phyloP scores from a whole-genome alignment of 2,113 vertebrate genomes.

The Proterorhinus semilunaris region DNA sequence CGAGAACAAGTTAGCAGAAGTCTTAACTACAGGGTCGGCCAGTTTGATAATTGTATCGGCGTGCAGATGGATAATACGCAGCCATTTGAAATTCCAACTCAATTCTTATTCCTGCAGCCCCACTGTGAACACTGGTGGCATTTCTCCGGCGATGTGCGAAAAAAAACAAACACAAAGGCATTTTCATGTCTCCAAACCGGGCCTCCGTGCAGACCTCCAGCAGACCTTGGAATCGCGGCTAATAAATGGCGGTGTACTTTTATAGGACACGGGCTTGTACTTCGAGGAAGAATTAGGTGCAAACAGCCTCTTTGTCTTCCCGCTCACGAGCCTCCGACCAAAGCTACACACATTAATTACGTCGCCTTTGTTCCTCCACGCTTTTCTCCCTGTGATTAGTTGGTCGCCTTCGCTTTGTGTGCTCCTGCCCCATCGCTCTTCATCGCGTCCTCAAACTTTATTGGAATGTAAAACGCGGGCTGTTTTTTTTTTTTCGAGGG shows the following conservation, averaged over 20 bases:
- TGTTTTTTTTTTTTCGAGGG: slow-evolving; percentile 24
- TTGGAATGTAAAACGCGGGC: slow-evolving; percentile 29
- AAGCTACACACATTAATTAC: slow-evolving; percentile 46
- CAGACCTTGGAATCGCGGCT: slow-evolving; percentile 35
- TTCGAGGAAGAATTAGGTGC: slow-evolving; percentile 25
- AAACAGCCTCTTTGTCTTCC: slow-evolving; percentile 44
- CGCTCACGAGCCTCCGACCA: slow-evolving; percentile 38
- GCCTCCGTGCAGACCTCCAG: slow-evolving; percentile 36
- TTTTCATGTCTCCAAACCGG: slow-evolving; percentile 15
- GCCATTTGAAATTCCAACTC: background rate
- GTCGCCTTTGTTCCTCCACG: slow-evolving; percentile 38
- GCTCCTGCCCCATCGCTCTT: slow-evolving; percentile 28
- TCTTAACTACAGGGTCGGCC: too few relatives aligned
- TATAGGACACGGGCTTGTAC: slow-evolving; percentile 29
- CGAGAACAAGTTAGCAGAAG: too few relatives aligned
- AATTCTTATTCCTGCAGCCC: background rate
- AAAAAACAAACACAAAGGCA: slow-evolving; percentile 5
- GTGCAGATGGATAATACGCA: too few relatives aligned
- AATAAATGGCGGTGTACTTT: slow-evolving; percentile 42
- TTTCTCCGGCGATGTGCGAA: slow-evolving; percentile 4
- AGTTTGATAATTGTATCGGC: too few relatives aligned
- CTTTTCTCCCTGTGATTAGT: slow-evolving; percentile 30
- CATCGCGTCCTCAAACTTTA: slow-evolving; percentile 36
- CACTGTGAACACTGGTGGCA: background rate
- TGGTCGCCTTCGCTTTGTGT: slow-evolving; percentile 23